A percentile compares a stretch with the other conserved stretches of the same genome.
These are phyloP conservation scores for Caloenas nicobarica DNA, from an alignment of 2,113 vertebrate genomes.

Conservation along the genomic window DNA sequence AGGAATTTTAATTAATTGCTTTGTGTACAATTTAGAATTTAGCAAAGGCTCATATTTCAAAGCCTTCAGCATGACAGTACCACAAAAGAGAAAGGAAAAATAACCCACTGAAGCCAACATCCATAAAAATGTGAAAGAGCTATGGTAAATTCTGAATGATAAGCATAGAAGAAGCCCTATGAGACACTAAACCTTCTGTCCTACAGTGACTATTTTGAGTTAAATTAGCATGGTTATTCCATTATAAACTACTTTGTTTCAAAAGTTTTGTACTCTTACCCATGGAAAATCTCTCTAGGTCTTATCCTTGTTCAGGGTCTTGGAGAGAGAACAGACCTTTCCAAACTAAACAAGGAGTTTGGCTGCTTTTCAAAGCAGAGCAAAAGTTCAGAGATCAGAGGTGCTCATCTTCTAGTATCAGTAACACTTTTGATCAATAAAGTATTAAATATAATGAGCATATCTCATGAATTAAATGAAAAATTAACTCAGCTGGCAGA, in stretches of 20 bases:
- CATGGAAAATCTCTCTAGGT: conserved; percentile 42
- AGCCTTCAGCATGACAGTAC: conserved; percentile 36
- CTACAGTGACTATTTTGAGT: not conserved
- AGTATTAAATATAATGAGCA: not conserved
- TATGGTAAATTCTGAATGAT: conserved; percentile 52
- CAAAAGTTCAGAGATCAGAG: not conserved
- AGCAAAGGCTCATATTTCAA: conserved; percentile 56
- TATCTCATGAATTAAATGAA: not conserved
- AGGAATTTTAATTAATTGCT: conserved; percentile 62
- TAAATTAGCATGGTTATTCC: conserved; percentile 49
- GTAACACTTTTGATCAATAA: not conserved
- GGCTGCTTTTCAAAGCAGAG: conserved; percentile 10
- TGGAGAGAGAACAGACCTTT: not conserved
- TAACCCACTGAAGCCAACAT: conserved; percentile 16
- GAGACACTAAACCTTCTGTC: not conserved
- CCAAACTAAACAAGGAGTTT: conserved; percentile 22
- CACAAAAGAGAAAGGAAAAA: conserved; percentile 46
- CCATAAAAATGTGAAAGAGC: conserved; percentile 51
- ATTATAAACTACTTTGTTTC: conserved; percentile 35
- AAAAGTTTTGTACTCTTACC: conserved; percentile 15
- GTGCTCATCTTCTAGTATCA: not conserved
- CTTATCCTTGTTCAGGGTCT: not conserved
- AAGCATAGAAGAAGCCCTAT: conserved; percentile 31
- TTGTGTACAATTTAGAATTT: conserved; percentile 46
- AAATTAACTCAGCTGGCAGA: not conserved